Evolutionary conservation across 2,888 invertebrate species (phyloP).

Genomic region (Bombylius major): DNA sequence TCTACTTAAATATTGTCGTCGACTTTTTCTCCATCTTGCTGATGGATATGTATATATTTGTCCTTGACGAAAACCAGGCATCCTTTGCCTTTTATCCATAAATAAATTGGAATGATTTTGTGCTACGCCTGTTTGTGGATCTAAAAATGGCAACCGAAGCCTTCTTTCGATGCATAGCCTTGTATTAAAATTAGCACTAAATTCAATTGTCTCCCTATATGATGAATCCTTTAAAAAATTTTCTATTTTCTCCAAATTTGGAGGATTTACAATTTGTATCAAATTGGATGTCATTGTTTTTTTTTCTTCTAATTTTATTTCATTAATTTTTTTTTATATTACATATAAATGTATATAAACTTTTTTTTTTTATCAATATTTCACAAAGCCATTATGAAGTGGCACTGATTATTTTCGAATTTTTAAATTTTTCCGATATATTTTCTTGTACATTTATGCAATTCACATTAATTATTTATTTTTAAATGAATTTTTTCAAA

Average conservation of each 20-base stretch:
- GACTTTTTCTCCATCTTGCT: constrained; percentile 80
- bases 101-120: constrained; percentile 87
- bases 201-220: constrained; percentile 86
- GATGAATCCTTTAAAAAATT: constrained; percentile 77
- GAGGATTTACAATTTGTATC: constrained; percentile 51
- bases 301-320: background rate
- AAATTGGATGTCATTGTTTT: constrained; percentile 36
- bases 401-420: no score
- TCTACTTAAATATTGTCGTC: constrained; percentile 64
- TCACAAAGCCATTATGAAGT: no score
- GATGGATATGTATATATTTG: constrained; percentile 89
- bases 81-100: constrained; percentile 76
- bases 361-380: no score
- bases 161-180: constrained; percentile 82
- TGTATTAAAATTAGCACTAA: constrained; percentile 87
- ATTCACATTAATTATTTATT: no score
- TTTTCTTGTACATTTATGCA: no score
- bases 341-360: no score
- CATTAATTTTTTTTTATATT: no score
- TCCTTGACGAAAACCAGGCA: constrained; percentile 79
- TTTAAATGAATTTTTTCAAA: no score
- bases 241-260: constrained; percentile 60
- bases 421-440: no score
- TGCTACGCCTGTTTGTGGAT: constrained; percentile 94
- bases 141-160: constrained; percentile 85